These are phyloP conservation scores for Caenorhabditis macrosperma DNA, from an alignment of 2,888 invertebrate genomes.

Conservation along the genomic window DNA sequence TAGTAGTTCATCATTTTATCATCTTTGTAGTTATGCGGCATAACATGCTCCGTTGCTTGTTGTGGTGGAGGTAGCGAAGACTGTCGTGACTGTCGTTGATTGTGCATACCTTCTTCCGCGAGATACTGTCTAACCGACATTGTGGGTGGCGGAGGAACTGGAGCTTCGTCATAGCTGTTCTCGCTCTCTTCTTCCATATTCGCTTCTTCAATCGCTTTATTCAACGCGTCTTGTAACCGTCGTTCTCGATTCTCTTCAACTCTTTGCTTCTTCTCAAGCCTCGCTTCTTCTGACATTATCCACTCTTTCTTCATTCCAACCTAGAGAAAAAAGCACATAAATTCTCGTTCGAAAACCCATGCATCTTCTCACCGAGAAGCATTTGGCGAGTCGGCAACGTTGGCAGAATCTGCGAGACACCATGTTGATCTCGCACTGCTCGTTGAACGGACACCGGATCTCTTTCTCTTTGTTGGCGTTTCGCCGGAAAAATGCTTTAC, in stretches of 20 bases:
- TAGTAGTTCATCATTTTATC: constrained; percentile 35
- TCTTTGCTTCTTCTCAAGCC: constrained; percentile 77
- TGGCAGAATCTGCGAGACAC: constrained; percentile 93
- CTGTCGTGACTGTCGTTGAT: neutral
- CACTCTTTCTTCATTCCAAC: constrained; percentile 80
- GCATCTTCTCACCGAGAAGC: constrained; percentile 84
- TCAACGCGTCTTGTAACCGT: constrained; percentile 45
- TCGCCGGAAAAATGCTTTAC: constrained; percentile 95
- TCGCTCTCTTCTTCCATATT: constrained; percentile 43
- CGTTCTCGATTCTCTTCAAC: constrained; percentile 77
- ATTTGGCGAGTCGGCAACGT: constrained; percentile 93
- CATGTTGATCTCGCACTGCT: constrained; percentile 76
- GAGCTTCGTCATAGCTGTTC: constrained; percentile 35
- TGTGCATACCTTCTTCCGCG: neutral
- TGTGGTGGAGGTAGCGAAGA: neutral
- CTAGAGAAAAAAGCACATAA: constrained; percentile 27
- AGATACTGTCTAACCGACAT: constrained; percentile 45
- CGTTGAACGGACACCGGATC: constrained; percentile 78
- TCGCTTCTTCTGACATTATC: constrained; percentile 79
- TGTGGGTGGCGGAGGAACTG: neutral
- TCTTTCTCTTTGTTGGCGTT: constrained; percentile 86
- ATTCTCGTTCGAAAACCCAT: neutral
- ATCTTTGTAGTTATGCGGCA: neutral
- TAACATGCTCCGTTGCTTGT: neutral
- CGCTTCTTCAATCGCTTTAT: constrained; percentile 34